Evolutionary conservation across 2,888 invertebrate genomes (phyloP).

Genomic region (Eurytoma californica): DNA sequence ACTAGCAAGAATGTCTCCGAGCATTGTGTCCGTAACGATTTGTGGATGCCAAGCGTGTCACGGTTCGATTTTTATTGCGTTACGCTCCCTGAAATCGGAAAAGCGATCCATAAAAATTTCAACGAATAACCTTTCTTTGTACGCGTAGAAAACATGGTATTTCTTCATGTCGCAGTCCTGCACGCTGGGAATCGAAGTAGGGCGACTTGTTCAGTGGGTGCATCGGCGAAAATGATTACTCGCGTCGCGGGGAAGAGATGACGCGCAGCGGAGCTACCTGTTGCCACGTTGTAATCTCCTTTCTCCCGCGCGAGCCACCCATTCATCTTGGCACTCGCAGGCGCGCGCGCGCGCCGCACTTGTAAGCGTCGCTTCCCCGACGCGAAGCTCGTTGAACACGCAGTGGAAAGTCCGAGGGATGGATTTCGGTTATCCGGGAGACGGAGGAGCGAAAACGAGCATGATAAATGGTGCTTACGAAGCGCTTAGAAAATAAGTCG

Average conservation of each 20-base stretch:
- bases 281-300: conserved; percentile 49
- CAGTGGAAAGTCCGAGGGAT: too few species aligned
- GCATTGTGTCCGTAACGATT: conserved; percentile 11
- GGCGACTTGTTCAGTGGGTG: conserved; percentile 27
- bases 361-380: too few species aligned
- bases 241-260: not conserved
- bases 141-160: too few species aligned
- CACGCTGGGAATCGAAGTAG: not conserved
- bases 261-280: conserved; percentile 39
- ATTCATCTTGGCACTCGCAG: conserved; percentile 30
- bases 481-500: too few species aligned
- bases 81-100: not conserved
- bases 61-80: not conserved
- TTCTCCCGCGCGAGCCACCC: conserved; percentile 43
- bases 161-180: too few species aligned
- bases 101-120: not conserved
- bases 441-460: too few species aligned
- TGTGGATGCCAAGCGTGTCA: not conserved
- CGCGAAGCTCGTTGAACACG: too few species aligned
- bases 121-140: too few species aligned
- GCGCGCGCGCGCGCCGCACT: not conserved
- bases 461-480: not conserved
- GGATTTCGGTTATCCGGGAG: too few species aligned
- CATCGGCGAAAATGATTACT: conserved; percentile 45
- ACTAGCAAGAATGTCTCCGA: too few species aligned